A percentile compares a stretch with the other conserved stretches of the same genome.
Evolutionary conservation across 2,797 vertebrate species (phyloP).

Genomic region (Mus spretus): DNA sequence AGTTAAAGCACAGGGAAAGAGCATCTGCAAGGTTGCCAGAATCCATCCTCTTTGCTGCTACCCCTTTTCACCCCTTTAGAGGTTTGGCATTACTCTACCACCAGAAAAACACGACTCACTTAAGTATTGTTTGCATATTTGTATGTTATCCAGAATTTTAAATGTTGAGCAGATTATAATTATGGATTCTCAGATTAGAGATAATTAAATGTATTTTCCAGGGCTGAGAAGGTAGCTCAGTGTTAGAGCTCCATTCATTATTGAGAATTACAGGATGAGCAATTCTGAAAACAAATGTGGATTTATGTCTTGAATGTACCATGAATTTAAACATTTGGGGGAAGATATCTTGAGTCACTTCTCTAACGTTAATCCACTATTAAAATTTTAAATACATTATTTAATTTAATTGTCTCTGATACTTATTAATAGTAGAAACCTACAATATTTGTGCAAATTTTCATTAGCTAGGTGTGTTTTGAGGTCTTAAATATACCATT

Average conservation of each 20-base stretch:
- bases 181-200: not conserved
- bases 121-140: not conserved
- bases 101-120: not conserved
- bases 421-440: constrained; percentile 36
- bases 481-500: constrained; percentile 32
- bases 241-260: too few relatives aligned
- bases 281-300: constrained; percentile 2
- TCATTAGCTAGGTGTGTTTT: constrained; percentile 53
- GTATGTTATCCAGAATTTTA: not conserved
- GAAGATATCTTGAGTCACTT: not conserved
- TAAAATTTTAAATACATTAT: constrained; percentile 18
- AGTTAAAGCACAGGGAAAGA: not conserved
- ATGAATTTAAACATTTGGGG: not conserved
- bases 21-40: not conserved
- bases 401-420: constrained; percentile 26
- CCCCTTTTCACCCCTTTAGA: not conserved
- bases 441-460: not conserved
- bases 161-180: not conserved
- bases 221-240: accelerated
- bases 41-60: not conserved
- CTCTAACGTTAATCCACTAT: constrained; percentile 48
- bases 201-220: not conserved
- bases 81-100: not conserved
- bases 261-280: not conserved
- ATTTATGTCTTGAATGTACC: constrained; percentile 5